phyloP scores from a whole-genome alignment of 2,113 vertebrate genomes.

The Cavia aperea region DNA sequence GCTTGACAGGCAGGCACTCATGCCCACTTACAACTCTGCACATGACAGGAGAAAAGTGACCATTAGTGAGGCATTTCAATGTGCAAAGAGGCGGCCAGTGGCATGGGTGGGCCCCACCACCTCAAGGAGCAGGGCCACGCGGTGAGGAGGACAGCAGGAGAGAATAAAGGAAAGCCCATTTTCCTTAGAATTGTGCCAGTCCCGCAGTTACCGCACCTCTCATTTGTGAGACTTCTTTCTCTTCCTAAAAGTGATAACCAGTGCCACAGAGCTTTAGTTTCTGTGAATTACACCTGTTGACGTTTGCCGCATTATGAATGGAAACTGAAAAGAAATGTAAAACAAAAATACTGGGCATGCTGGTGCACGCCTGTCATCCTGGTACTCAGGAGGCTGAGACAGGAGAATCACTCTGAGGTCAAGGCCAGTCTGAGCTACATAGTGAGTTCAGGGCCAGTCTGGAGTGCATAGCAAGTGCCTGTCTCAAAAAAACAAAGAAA shows the following conservation, averaged over 20 bases:
- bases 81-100: neutral
- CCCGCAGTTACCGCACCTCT: neutral
- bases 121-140: neutral
- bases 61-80: too few relatives aligned
- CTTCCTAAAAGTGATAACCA: neutral
- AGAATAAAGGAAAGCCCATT: too few relatives aligned
- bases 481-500: neutral
- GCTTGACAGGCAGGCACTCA: neutral
- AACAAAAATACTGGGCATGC: neutral
- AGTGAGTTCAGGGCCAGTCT: neutral
- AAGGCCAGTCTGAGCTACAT: neutral
- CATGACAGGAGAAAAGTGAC: neutral
- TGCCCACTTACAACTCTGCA: accelerated
- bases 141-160: neutral
- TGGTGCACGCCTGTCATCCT: neutral
- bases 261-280: neutral
- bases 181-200: neutral
- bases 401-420: neutral
- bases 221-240: neutral
- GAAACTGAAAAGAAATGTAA: slow-evolving; percentile 20
- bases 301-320: neutral
- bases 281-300: neutral
- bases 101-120: neutral
- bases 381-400: neutral
- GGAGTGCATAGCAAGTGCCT: neutral